Base-by-base conservation (phyloP, 2,113 vertebrate species). In the Geococcyx californianus region DNA sequence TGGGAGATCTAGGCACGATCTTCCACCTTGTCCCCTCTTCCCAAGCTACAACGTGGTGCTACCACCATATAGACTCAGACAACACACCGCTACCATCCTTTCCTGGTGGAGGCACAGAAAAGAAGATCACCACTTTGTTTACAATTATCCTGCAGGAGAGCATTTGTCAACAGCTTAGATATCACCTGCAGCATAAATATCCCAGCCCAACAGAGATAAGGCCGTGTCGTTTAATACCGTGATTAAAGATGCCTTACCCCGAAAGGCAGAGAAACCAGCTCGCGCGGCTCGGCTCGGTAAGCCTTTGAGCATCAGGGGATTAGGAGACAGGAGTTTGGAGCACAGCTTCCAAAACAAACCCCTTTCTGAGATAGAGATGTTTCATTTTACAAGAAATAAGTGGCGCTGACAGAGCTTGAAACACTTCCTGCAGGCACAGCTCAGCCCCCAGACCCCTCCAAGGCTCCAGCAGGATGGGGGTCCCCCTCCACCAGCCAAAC, bases 171-270 rank as follows among this genome's bases (percentile, higher is more conserved):
- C 92, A 96, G 88, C 93, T 95, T 60, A 74, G 75, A 2, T 69
- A 93, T 64, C 88, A 96, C 95, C 96, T 91, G 86, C 88, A 84
- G 94, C 93, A 95, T 31, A 60, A 97, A 94, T 83, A 94, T 26
- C 94, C 94, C 76, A 95, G 84, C 63, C 96, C 92, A 66, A 12
- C 0, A 59, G 88, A 95, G 95, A 93, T 91, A 93, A 96, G 93
- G 93, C 58, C 47, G 7, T 3, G 58, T 9, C 64, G 59, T 87
- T 94, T 88, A 94, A 90, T n/a, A 25, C 51, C 8, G 31, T 28
- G 54, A 84, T 91, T 92, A 94, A 88, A 79, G 82, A 78, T 28
- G 84, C 82, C 38, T 91, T 20, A 58, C 59, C 66, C 78, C 3
- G 0, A 60, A 25, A 73, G 55, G 91, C 66, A 33, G 82, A 1